Conservation (phyloP, 2,888 invertebrate species). For the Hypena proboscidalis region DNA sequence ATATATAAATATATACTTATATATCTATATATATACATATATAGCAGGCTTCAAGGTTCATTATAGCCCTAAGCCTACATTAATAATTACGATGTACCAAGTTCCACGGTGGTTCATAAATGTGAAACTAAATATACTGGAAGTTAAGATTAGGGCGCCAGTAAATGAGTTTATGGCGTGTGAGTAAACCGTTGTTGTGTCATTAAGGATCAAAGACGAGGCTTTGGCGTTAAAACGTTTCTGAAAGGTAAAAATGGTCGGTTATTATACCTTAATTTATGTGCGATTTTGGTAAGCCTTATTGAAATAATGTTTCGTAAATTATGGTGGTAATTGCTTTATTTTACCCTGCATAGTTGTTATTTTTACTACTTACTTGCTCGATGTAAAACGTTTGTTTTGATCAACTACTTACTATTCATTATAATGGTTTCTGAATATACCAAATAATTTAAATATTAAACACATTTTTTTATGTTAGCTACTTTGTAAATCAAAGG, state of each 20-base stretch:
- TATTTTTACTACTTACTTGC: too few relatives aligned
- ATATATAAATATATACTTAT: too few relatives aligned
- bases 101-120: slow-evolving; percentile 63
- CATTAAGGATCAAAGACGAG: slow-evolving; percentile 60
- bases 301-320: slow-evolving; percentile 16
- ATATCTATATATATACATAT: too few relatives aligned
- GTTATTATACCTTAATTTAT: slow-evolving; percentile 41
- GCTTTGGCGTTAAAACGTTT: slow-evolving; percentile 51
- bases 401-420: too few relatives aligned
- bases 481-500: slow-evolving; percentile 2
- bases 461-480: too few relatives aligned
- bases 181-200: slow-evolving; percentile 61
- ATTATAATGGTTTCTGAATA: too few relatives aligned
- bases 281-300: slow-evolving; percentile 15
- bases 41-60: slow-evolving; percentile 50
- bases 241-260: slow-evolving; percentile 39
- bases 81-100: slow-evolving; percentile 51
- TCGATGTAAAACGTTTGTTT: too few relatives aligned
- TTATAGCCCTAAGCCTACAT: slow-evolving; percentile 58
- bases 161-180: slow-evolving; percentile 80
- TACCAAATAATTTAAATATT: too few relatives aligned
- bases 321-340: too few relatives aligned
- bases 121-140: slow-evolving; percentile 73
- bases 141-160: slow-evolving; percentile 67
- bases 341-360: too few relatives aligned